phyloP scores from a whole-genome alignment of 1,140 invertebrate genomes.

The Alviniconcha marisindica region DNA sequence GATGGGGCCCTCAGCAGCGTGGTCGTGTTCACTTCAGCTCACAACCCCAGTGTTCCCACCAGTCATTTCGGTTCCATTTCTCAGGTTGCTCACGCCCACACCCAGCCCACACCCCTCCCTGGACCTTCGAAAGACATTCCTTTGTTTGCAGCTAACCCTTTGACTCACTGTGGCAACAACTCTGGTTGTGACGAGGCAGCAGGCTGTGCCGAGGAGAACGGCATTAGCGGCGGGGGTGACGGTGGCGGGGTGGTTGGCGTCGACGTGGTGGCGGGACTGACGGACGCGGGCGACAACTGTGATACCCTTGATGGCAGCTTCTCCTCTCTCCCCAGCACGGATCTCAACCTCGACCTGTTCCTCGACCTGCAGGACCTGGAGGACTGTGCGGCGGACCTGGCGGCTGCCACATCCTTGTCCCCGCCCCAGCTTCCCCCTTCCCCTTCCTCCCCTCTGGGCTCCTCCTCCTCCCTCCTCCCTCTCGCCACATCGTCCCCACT shows the following conservation, averaged over 20 bases:
- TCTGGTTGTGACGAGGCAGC: constrained; percentile 28
- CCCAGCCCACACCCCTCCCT: not conserved
- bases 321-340: constrained; percentile 52
- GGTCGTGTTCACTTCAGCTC: constrained; percentile 14
- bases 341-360: constrained; percentile 55
- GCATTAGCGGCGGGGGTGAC: not conserved
- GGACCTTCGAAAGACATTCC: constrained; percentile 41
- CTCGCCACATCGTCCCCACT: constrained; percentile 25
- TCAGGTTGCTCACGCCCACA: constrained; percentile 1
- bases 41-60: not conserved
- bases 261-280: not conserved
- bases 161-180: constrained; percentile 1
- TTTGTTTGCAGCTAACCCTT: constrained; percentile 38
- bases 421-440: not conserved
- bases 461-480: not conserved
- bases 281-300: constrained; percentile 42
- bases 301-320: constrained; percentile 59
- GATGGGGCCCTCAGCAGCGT: constrained; percentile 9
- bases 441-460: not conserved
- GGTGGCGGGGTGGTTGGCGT: not conserved
- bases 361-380: constrained; percentile 52
- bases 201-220: not conserved
- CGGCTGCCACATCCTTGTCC: constrained; percentile 32
- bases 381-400: constrained; percentile 44
- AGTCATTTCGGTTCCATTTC: not conserved